phyloP scores from a whole-genome alignment of 2,113 vertebrate species.

The Lagenorhynchus albirostris region DNA sequence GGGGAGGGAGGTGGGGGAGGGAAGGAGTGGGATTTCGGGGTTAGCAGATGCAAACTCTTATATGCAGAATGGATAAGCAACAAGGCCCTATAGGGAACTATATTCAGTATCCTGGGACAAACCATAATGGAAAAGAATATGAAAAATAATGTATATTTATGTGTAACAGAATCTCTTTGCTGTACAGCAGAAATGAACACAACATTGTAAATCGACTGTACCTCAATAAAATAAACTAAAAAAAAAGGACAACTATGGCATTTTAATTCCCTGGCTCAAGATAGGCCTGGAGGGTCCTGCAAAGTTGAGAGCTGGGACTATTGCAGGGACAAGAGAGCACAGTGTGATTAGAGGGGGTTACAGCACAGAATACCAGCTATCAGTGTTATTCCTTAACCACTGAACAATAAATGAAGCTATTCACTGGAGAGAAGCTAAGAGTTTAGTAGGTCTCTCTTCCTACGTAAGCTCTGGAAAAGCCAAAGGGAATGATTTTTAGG shows the following conservation, averaged over 20 bases:
- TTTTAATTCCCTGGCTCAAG: neutral
- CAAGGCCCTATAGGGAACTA: neutral
- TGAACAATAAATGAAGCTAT: too few species aligned
- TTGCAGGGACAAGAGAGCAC: neutral
- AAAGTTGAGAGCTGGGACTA: neutral
- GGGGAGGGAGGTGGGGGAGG: neutral
- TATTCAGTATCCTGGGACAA: neutral
- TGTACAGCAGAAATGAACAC: neutral
- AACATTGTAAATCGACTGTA: too few species aligned
- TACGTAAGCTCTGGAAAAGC: neutral
- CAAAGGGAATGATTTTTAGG: neutral
- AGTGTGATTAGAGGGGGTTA: neutral
- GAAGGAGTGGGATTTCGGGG: neutral
- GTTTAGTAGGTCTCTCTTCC: neutral
- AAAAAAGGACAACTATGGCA: neutral
- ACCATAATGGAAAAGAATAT: neutral
- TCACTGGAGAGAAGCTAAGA: neutral
- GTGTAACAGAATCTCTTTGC: neutral
- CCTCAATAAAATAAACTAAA: too few species aligned
- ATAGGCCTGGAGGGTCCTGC: neutral
- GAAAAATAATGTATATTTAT: neutral
- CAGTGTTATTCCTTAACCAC: neutral
- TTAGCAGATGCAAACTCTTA: neutral
- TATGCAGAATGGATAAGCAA: neutral
- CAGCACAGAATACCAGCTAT: neutral